Evolutionary conservation across 2,113 vertebrate genomes (phyloP).

Genomic region (Pseudopodoces humilis): DNA sequence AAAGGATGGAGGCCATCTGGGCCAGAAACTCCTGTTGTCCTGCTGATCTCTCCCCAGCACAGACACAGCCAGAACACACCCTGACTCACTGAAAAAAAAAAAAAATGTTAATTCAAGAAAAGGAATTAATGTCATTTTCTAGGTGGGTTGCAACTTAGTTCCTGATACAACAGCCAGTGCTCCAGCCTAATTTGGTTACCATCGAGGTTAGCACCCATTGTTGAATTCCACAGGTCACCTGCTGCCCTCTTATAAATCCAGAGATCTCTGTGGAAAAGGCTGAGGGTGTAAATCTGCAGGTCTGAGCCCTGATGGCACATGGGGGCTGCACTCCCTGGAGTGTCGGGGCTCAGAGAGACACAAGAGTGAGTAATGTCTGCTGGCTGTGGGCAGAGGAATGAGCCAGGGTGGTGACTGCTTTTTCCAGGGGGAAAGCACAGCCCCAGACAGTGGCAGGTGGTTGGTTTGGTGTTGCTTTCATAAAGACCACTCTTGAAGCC

Average conservation of each 20-base stretch:
- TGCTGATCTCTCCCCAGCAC: not conserved
- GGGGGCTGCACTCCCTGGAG: not conserved
- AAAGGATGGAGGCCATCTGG: not conserved
- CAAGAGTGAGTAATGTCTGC: accelerated
- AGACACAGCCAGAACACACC: not conserved
- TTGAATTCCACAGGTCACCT: not conserved
- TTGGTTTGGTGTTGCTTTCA: not conserved
- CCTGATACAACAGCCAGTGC: not conserved
- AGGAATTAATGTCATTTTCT: not conserved
- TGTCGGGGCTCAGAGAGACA: not conserved
- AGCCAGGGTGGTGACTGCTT: not conserved
- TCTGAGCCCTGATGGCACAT: accelerated
- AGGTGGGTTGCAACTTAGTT: not conserved
- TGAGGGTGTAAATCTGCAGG: not conserved
- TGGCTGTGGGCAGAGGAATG: not conserved
- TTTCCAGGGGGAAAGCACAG: not conserved
- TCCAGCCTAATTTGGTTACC: constrained; percentile 10
- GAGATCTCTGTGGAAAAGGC: not conserved
- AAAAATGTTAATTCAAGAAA: not conserved
- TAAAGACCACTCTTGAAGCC: not conserved
- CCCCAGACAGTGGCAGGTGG: not conserved
- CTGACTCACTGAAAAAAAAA: not conserved
- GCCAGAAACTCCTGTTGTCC: not conserved
- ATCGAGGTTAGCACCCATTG: not conserved
- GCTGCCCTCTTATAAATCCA: not conserved